Percentiles rank a stretch among this genome's conserved stretches.
Evolutionary conservation across 2,888 invertebrate species (phyloP).

Genomic region (Diarsia rubi): DNA sequence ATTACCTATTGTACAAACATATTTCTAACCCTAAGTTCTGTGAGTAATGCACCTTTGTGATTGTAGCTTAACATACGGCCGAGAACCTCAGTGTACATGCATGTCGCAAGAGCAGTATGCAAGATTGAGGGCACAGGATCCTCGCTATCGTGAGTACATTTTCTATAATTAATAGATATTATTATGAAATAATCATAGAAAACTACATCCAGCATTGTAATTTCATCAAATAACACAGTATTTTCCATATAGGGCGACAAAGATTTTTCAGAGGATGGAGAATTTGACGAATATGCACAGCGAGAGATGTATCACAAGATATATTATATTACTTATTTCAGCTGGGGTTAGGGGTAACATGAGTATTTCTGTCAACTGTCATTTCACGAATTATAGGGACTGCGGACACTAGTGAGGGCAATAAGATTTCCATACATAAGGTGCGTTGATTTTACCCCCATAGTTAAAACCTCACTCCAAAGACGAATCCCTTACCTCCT

Average conservation of each 20-base stretch:
- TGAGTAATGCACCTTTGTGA: slow-evolving; percentile 58
- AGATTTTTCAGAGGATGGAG: background rate
- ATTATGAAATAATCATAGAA: background rate
- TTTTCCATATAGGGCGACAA: background rate
- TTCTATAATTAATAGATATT: background rate
- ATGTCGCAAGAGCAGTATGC: slow-evolving; percentile 98
- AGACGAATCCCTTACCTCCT: background rate
- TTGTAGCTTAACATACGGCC: slow-evolving; percentile 86
- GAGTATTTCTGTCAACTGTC: background rate
- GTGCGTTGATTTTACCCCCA: background rate
- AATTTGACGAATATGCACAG: background rate
- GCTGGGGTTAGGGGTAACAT: background rate
- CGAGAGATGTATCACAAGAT: background rate
- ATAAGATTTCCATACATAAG: slow-evolving; percentile 11
- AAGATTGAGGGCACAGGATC: slow-evolving; percentile 95
- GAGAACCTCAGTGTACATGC: slow-evolving; percentile 98
- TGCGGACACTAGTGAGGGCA: background rate
- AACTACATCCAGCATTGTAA: background rate
- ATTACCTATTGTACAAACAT: slow-evolving; percentile 9
- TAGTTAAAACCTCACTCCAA: background rate
- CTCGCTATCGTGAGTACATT: slow-evolving; percentile 92
- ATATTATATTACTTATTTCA: background rate
- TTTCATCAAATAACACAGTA: background rate
- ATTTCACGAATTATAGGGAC: background rate
- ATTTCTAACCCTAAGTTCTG: slow-evolving; percentile 1